phyloP scores from a whole-genome alignment of 2,113 vertebrate species.

The Chaenogobius annularis region DNA sequence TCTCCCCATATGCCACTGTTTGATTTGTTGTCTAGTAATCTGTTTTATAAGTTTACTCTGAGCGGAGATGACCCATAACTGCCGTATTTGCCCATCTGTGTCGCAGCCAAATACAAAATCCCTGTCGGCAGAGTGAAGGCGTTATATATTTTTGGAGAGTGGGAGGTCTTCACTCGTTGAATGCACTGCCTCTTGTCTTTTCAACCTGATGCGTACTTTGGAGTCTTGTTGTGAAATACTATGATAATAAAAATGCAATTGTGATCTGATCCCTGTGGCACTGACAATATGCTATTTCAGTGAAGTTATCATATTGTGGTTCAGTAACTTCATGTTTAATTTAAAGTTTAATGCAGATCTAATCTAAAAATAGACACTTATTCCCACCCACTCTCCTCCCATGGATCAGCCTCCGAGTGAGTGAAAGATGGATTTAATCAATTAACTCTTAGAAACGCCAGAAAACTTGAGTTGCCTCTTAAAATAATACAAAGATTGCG shows the following conservation, averaged over 20 bases:
- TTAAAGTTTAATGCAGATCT: too few relatives aligned
- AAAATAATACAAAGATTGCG: too few relatives aligned
- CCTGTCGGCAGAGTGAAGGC: slow-evolving; percentile 8
- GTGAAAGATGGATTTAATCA: too few relatives aligned
- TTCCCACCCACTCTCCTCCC: too few relatives aligned
- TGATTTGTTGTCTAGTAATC: slow-evolving; percentile 43
- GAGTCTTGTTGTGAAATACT: slow-evolving; percentile 26
- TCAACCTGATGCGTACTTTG: not conserved
- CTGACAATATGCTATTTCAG: not conserved
- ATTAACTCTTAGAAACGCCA: too few relatives aligned
- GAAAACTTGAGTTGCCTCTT: too few relatives aligned
- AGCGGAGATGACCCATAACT: slow-evolving; percentile 32
- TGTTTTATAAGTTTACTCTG: slow-evolving; percentile 36
- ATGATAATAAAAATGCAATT: not conserved
- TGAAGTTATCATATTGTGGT: not conserved
- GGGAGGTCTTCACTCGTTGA: slow-evolving; percentile 13
- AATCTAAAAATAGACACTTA: not conserved
- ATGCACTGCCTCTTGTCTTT: not conserved
- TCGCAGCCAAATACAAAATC: slow-evolving; percentile 21
- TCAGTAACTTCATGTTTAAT: not conserved
- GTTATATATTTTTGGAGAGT: slow-evolving; percentile 12
- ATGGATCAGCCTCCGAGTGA: too few relatives aligned
- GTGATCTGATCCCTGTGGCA: not conserved
- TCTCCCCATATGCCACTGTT: slow-evolving; percentile 29
- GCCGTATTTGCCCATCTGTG: slow-evolving; percentile 18